Conservation (phyloP, 2,113 vertebrate genomes). For the Rhinichthys klamathensis region DNA sequence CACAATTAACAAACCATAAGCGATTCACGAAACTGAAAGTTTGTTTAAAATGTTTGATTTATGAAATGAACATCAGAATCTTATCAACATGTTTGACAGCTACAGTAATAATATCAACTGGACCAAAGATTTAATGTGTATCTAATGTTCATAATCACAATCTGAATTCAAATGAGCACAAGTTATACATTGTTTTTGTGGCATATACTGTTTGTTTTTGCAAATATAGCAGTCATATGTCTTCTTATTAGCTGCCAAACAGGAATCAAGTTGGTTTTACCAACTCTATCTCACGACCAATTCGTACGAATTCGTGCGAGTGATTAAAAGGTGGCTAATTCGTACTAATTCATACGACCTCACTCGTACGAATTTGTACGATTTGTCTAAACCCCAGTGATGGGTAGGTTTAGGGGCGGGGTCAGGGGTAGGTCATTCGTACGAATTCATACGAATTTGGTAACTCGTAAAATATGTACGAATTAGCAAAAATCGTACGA, state of each 20-base stretch:
- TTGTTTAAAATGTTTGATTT: background rate
- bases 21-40: background rate
- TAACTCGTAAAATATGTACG: no score
- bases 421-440: no score
- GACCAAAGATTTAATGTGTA: constrained; percentile 51
- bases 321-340: no score
- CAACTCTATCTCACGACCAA: no score
- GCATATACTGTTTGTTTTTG: constrained; percentile 43
- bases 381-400: no score
- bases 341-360: no score
- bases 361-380: no score
- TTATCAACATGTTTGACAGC: constrained; percentile 19
- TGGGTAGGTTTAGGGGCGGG: no score
- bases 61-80: constrained; percentile 1
- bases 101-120: constrained; percentile 37
- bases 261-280: background rate
- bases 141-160: constrained; percentile 31
- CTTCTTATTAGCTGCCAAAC: constrained; percentile 7
- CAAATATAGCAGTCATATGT: background rate
- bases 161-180: constrained; percentile 21
- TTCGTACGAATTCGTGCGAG: no score
- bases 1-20: background rate
- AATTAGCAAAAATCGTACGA: no score
- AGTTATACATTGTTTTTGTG: constrained; percentile 38
- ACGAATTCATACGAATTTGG: no score